Conservation (phyloP, 2,113 vertebrate species). For the Hystrix cristata region DNA sequence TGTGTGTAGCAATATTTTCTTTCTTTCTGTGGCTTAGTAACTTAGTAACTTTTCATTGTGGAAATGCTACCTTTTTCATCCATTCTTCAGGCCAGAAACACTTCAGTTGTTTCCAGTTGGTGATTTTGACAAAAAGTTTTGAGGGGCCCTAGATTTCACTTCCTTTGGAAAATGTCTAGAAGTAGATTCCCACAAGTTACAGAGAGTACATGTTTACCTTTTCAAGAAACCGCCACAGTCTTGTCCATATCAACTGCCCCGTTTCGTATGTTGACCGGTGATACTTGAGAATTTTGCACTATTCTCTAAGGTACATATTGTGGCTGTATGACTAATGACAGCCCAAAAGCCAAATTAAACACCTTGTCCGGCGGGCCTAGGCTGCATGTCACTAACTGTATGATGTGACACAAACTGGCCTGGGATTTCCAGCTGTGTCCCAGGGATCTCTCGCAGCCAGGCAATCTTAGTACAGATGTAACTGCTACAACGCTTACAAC, state of each 20-base stretch:
- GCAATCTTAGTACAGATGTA: neutral
- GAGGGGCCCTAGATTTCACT: neutral
- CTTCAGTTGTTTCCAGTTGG: neutral
- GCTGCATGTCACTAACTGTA: neutral
- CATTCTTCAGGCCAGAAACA: neutral
- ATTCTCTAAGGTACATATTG: neutral
- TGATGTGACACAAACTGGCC: no score
- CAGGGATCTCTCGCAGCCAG: fast-evolving
- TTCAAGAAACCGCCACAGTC: neutral
- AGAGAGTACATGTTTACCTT: neutral
- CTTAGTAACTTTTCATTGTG: neutral
- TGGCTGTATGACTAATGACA: neutral
- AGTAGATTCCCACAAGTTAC: neutral
- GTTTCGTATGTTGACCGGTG: neutral
- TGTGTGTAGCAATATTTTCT: neutral
- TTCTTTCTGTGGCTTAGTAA: neutral
- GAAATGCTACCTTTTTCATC: neutral
- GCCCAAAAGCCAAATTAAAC: neutral
- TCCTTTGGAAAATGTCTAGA: neutral
- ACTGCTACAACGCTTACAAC: neutral
- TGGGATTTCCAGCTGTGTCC: neutral
- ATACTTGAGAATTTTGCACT: neutral
- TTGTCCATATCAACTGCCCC: neutral
- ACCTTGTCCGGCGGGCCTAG: no score
- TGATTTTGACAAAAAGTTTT: neutral